phyloP scores from a whole-genome alignment of 35 echinoderm and acorn worm genomes.

The Lytechinus pictus region DNA sequence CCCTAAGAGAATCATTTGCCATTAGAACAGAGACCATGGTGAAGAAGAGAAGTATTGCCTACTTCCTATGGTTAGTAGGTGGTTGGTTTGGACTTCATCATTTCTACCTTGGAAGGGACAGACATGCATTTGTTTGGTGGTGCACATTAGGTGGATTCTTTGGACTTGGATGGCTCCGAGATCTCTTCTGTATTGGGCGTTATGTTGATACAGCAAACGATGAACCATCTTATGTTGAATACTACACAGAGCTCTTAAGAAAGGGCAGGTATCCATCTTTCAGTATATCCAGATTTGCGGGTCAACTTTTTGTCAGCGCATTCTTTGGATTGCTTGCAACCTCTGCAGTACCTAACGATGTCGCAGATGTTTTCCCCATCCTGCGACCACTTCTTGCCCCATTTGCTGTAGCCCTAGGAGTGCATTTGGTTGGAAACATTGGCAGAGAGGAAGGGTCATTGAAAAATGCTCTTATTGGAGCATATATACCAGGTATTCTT shows the following conservation, averaged over 20 bases:
- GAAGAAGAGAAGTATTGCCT: slow-evolving; percentile 65
- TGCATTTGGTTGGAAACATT: slow-evolving; percentile 84
- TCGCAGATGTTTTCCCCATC: slow-evolving; percentile 33
- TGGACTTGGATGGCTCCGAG: slow-evolving; percentile 81
- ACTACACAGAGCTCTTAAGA: slow-evolving; percentile 60
- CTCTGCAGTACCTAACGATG: slow-evolving; percentile 68
- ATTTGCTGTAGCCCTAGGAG: slow-evolving; percentile 67
- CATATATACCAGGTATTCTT: slow-evolving; percentile 54
- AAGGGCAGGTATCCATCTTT: slow-evolving; percentile 62
- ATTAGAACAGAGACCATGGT: neutral
- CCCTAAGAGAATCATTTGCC: neutral
- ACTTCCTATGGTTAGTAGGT: slow-evolving; percentile 79
- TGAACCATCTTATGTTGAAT: slow-evolving; percentile 58
- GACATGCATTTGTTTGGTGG: slow-evolving; percentile 98
- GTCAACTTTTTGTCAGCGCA: slow-evolving; percentile 60
- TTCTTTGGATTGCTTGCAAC: slow-evolving; percentile 75
- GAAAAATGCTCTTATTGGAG: slow-evolving; percentile 59
- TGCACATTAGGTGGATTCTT: slow-evolving; percentile 74
- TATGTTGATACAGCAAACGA: slow-evolving; percentile 80
- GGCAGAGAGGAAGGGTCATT: slow-evolving; percentile 71
- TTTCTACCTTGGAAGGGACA: slow-evolving; percentile 89
- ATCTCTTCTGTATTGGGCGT: slow-evolving; percentile 69
- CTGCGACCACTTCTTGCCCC: slow-evolving; percentile 68
- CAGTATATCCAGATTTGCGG: slow-evolving; percentile 59
- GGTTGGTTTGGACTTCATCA: slow-evolving; percentile 88